phyloP scores from a whole-genome alignment of 2,113 vertebrate genomes.

The Phaetusa simplex region DNA sequence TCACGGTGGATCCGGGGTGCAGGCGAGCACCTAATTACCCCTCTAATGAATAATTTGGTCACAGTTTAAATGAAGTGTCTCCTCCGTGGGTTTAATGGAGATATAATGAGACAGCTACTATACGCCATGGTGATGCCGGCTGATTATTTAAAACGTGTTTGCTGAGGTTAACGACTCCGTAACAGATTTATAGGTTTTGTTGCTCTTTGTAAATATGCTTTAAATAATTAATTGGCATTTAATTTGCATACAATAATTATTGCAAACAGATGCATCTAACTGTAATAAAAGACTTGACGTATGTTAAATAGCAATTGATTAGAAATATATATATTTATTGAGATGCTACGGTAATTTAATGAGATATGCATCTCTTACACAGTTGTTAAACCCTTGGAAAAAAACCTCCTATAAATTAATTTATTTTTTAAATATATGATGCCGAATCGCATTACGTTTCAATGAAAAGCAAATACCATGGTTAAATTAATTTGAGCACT shows the following conservation, averaged over 20 bases:
- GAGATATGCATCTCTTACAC: conserved; percentile 57
- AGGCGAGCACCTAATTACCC: conserved; percentile 15
- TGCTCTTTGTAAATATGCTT: conserved; percentile 74
- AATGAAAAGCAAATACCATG: conserved; percentile 45
- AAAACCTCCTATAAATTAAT: conserved; percentile 50
- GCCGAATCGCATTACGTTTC: conserved; percentile 17
- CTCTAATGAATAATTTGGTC: conserved; percentile 17
- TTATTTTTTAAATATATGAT: conserved; percentile 24
- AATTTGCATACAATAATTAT: conserved; percentile 54
- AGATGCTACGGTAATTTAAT: conserved; percentile 49
- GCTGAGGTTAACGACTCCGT: conserved; percentile 64
- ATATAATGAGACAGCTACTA: conserved; percentile 61
- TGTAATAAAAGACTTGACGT: conserved; percentile 27
- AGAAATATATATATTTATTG: conserved; percentile 68
- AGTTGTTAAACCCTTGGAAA: conserved; percentile 36
- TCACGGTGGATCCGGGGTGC: not conserved
- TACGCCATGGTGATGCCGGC: not conserved
- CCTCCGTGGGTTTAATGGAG: conserved; percentile 43
- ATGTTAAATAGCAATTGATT: conserved; percentile 63
- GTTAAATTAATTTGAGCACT: conserved; percentile 53
- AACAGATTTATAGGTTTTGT: conserved; percentile 74
- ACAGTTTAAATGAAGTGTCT: conserved; percentile 50
- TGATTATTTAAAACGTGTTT: conserved; percentile 68
- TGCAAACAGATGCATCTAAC: not conserved
- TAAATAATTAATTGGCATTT: conserved; percentile 73